Percentiles rank a stretch among this genome's conserved stretches.
These are phyloP conservation scores for Prietella phreatophila DNA, from an alignment of 2,113 vertebrate species.

Conservation along the genomic window DNA sequence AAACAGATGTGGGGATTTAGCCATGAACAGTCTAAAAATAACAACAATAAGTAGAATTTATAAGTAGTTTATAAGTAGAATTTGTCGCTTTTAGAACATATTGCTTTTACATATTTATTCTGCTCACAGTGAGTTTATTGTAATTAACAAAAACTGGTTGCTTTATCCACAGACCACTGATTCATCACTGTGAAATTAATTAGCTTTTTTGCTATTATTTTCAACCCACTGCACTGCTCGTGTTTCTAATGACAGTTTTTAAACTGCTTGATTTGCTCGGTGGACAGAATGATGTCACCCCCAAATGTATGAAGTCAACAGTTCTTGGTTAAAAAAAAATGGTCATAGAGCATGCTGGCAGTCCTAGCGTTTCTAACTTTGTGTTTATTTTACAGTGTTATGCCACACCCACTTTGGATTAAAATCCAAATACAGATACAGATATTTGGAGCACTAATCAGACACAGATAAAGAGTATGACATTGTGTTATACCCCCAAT, in stretches of 20 bases:
- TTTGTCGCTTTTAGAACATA: background rate
- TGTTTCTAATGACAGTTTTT: background rate
- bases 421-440: background rate
- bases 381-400: background rate
- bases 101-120: background rate
- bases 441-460: background rate
- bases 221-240: background rate
- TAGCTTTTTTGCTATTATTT: background rate
- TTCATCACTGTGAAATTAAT: background rate
- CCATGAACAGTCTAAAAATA: background rate
- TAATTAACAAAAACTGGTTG: background rate
- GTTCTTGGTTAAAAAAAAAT: background rate
- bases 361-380: background rate
- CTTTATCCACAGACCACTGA: background rate
- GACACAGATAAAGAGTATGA: background rate
- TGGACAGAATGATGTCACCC: background rate
- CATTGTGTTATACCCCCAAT: background rate
- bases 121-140: background rate
- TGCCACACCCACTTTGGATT: background rate
- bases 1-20: background rate
- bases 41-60: too few relatives aligned
- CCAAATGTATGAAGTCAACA: background rate
- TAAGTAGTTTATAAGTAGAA: background rate
- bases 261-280: background rate
- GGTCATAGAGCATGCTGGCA: background rate